A percentile compares a stretch with the other conserved stretches of the same genome.
Conservation (phyloP, 2,113 vertebrate species). For the Lota lota region DNA sequence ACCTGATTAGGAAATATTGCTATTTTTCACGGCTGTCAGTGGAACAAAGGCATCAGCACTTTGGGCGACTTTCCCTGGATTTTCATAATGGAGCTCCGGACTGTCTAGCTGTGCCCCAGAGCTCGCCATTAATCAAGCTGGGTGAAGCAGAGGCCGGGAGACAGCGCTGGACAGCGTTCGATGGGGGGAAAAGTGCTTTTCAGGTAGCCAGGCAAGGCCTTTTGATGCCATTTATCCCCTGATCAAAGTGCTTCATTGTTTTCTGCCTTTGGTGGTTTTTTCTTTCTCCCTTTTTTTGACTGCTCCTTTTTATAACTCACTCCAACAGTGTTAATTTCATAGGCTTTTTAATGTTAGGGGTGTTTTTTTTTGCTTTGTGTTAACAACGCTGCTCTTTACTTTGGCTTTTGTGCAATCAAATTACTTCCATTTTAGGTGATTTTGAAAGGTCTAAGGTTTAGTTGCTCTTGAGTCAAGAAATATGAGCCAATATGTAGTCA, state of each 20-base stretch:
- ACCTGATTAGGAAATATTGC: constrained; percentile 95
- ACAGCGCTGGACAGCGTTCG: constrained; percentile 90
- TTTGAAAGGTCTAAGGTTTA: too few relatives aligned
- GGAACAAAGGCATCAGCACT: constrained; percentile 95
- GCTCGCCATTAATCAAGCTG: constrained; percentile 98
- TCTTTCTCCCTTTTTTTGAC: constrained; percentile 28
- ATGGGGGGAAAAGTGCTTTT: constrained; percentile 84
- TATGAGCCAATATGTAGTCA: too few relatives aligned
- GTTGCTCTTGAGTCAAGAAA: too few relatives aligned
- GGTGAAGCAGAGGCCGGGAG: constrained; percentile 87
- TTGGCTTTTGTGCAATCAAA: too few relatives aligned
- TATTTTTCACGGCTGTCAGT: constrained; percentile 95
- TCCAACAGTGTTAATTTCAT: neutral
- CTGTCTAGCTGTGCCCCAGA: constrained; percentile 96
- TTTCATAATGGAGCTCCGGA: constrained; percentile 98
- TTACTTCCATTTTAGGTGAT: too few relatives aligned
- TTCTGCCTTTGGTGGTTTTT: constrained; percentile 48
- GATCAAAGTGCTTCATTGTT: constrained; percentile 79
- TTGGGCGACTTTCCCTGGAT: constrained; percentile 93
- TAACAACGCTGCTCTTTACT: too few relatives aligned
- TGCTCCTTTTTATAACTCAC: neutral
- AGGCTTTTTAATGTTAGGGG: neutral
- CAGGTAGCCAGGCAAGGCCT: constrained; percentile 85
- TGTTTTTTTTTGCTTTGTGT: neutral
- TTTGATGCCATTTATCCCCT: constrained; percentile 88